Base-by-base conservation (phyloP, 2,113 vertebrate species). In the Nicator chloris region DNA sequence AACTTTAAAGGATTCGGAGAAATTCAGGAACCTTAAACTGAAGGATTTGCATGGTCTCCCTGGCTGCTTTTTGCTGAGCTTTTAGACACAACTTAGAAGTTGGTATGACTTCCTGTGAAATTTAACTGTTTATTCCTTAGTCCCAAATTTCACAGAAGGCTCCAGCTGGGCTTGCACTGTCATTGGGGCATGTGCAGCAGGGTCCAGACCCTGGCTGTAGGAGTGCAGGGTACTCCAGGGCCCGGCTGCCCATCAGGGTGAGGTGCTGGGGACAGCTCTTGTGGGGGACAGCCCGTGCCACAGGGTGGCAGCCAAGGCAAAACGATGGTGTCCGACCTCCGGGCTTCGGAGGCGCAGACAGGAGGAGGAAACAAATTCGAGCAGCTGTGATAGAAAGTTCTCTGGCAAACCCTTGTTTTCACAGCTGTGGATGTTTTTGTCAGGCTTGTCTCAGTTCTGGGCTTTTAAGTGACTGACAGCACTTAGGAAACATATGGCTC, bases 231-330 rank as follows among this genome's bases (percentile, higher is more conserved):
- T 30, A 1, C 23, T 26, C 9, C 59, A 21, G 33, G 9, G 26
- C 10, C 33, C 49, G 39, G 23, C 27, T 23, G 31, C 26, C 3
- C 2, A 35, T 13, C 9, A 13, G 27, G 19, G 1, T 8, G 77
- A 33, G 27, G 66, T 64, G 53, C 30, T 3, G 10, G 21, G 71
- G 51, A 39, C 45, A 26, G 31, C 44, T 16, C 33, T n/a, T 10
- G 23, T 15, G 6, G 14, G 30, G 89, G 82, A 9, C 20, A 82
- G 40, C 22, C 13, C 7, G 4, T 33, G 35, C 97, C 98, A 85
- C 97, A 56, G 15, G 98, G 94, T 97, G 98, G 98, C 97, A 97
- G 95, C 85, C 96, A 40, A 90, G 31, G 87, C 97, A 92, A 97
- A 86, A 59, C 13, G 68, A 97, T 72, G 22, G 39, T 9, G 17